Conservation (phyloP, 2,888 invertebrate genomes). For the Cephonodes hylas region DNA sequence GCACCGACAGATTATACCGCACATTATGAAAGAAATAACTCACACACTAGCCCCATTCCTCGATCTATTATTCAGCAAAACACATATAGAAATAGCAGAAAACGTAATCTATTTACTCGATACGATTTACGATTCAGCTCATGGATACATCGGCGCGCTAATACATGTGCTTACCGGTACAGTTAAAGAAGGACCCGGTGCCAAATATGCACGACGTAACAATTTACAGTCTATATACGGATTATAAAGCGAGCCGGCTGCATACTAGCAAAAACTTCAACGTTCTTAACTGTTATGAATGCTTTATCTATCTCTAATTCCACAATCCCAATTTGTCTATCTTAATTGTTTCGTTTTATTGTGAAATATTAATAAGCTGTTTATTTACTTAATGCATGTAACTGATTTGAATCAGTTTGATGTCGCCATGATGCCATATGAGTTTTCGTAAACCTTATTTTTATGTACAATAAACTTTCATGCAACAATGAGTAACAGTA, state of each 20-base stretch:
- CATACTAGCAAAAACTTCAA: constrained; percentile 30
- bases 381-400: not conserved
- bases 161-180: constrained; percentile 74
- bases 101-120: constrained; percentile 36
- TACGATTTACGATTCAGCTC: constrained; percentile 54
- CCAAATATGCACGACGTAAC: constrained; percentile 73
- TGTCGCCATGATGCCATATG: not conserved
- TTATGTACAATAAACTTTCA: too few relatives aligned
- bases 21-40: constrained; percentile 27
- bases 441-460: too few relatives aligned
- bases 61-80: constrained; percentile 27
- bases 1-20: not conserved
- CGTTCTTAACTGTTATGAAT: constrained; percentile 27
- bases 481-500: too few relatives aligned
- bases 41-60: constrained; percentile 25
- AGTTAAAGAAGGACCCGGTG: constrained; percentile 65
- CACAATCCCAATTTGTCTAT: constrained; percentile 39
- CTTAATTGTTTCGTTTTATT: constrained; percentile 37
- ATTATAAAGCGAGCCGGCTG: constrained; percentile 58
- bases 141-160: constrained; percentile 53
- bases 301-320: constrained; percentile 39
- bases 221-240: constrained; percentile 69
- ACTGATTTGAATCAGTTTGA: not conserved
- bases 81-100: constrained; percentile 34
- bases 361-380: constrained; percentile 13